A percentile compares a stretch with the other conserved stretches of the same genome.
These are phyloP conservation scores for Alligator sinensis DNA, from an alignment of 2,113 vertebrate species.

Conservation along the genomic window DNA sequence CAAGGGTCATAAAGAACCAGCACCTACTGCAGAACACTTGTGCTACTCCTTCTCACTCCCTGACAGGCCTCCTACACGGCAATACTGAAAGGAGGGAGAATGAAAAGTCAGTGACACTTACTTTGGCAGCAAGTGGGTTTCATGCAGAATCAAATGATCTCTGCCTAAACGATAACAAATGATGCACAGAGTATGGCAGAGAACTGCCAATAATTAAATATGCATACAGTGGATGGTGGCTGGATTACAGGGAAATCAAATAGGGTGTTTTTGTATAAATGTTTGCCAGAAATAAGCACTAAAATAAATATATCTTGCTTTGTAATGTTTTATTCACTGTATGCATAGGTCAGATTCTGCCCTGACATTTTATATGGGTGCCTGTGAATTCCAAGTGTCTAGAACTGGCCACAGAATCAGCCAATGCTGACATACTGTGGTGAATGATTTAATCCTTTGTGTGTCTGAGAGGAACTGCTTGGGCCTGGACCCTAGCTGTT, in stretches of 20 bases:
- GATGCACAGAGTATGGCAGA: not conserved
- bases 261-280: not conserved
- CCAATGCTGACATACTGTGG: not conserved
- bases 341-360: rapidly evolving
- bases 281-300: not conserved
- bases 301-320: not conserved
- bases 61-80: not conserved
- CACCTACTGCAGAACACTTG: not conserved
- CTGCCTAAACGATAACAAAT: rapidly evolving
- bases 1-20: not conserved
- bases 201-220: not conserved
- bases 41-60: not conserved
- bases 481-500: not conserved
- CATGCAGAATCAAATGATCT: not conserved
- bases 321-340: not conserved
- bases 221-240: not conserved
- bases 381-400: not conserved
- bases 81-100: not conserved
- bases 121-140: not conserved
- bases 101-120: not conserved
- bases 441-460: not conserved
- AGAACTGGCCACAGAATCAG: not conserved
- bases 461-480: not conserved
- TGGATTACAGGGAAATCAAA: not conserved
- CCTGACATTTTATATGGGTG: not conserved